A percentile compares a stretch with the other conserved stretches of the same genome.
Evolutionary conservation across 2,888 invertebrate species (phyloP).

Genomic region (Drosophila formosana): DNA sequence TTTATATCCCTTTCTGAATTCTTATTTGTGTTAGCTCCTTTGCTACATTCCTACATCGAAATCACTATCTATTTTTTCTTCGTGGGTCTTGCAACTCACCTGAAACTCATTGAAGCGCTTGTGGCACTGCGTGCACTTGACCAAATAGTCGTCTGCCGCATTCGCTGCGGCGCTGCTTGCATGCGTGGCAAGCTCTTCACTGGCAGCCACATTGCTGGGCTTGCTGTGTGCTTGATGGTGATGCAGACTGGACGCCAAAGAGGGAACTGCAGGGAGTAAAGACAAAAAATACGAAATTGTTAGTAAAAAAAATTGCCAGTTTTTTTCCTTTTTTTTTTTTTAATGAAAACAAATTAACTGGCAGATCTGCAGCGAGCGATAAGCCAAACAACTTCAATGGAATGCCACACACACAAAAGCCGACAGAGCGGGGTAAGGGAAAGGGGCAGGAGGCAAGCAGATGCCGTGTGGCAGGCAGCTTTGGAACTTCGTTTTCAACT

Average conservation of each 20-base stretch:
- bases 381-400: slow-evolving; percentile 48
- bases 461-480: slow-evolving; percentile 39
- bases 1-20: neutral
- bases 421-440: slow-evolving; percentile 1
- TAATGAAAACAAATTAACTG: slow-evolving; percentile 81
- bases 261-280: slow-evolving; percentile 82
- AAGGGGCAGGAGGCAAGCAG: no score
- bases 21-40: no score
- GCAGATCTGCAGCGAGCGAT: slow-evolving; percentile 68
- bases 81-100: slow-evolving; percentile 67
- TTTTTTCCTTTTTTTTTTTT: slow-evolving; percentile 16
- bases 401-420: slow-evolving; percentile 32
- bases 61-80: no score
- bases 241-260: slow-evolving; percentile 84
- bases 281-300: slow-evolving; percentile 1
- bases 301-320: neutral
- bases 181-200: slow-evolving; percentile 66
- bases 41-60: no score
- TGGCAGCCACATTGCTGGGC: slow-evolving; percentile 66
- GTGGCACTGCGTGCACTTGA: slow-evolving; percentile 86
- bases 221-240: slow-evolving; percentile 82
- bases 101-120: slow-evolving; percentile 84
- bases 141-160: slow-evolving; percentile 82
- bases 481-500: neutral
- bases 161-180: slow-evolving; percentile 64